Evolutionary conservation across 1,140 invertebrate genomes (phyloP), one percentile per base, ranked within the genome.

Genomic region (Riptortus pedestris): DNA sequence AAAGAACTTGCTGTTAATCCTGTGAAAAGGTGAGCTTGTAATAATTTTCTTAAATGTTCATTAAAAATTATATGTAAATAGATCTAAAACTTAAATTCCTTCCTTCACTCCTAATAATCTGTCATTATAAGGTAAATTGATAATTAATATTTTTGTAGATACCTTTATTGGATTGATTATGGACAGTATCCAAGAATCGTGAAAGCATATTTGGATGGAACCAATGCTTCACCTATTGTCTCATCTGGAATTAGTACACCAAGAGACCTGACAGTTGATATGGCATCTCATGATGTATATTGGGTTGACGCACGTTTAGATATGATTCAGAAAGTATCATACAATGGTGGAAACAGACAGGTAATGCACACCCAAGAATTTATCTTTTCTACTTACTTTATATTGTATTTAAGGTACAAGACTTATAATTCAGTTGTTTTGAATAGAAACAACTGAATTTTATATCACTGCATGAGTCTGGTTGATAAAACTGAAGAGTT

Each of bases 141-240:
- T n/a, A n/a, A n/a, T n/a, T n/a, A n/a, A n/a, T n/a, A n/a, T n/a
- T n/a, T n/a, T n/a, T n/a, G n/a, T n/a, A 80, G 79, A 66, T 80
- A 89, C 20, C 74, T 98, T 0, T 98, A 97, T 73, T 99, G 96
- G 96, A 94, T 97, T 64, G 96, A 98, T 75, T 93, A 95, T 71
- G 96, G 96, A 0, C 95, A 98, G 72, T 93, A 94, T 75, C 95
- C 96, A 0, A 84, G 90, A 69, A 96, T 99, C 51, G 93, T 93
- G 2, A 88, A 90, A 72, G 84, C 92, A 0, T 84, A 86, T 69
- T 76, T 99, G 1, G 93, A 99, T 72, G 95, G 94, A 2, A 84
- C 82, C 20, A 88, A 91, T 69, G 91, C 93, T 83, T 83, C 79
- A 24, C 86, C 90, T 0, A 79, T 99, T 28, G 90, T 98, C 0